phyloP scores from a whole-genome alignment of 2,888 invertebrate species.

The Diogma glabrata region DNA sequence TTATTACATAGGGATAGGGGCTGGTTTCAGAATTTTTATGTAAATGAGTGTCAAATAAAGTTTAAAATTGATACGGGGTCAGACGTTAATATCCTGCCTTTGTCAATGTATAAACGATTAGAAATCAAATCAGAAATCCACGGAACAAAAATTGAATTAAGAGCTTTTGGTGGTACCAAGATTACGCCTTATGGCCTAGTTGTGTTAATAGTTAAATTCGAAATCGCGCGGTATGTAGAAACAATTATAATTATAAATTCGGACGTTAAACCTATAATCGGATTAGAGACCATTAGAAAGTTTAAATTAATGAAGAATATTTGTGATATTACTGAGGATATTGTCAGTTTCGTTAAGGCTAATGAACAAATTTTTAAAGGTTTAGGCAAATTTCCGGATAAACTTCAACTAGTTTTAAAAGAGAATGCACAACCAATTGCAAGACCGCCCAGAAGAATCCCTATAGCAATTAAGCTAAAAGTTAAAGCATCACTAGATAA shows the following conservation, averaged over 20 bases:
- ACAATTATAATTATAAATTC: neutral
- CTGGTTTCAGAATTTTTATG: neutral
- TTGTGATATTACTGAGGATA: neutral
- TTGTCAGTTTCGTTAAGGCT: neutral
- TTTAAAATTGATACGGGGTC: neutral
- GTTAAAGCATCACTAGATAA: neutral
- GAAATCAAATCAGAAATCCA: neutral
- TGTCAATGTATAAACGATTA: no score
- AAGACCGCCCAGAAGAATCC: no score
- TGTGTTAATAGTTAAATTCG: no score
- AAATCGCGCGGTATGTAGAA: no score
- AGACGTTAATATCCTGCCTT: neutral
- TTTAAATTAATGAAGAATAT: neutral
- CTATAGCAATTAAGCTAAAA: neutral
- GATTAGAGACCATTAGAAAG: neutral
- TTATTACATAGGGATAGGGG: neutral
- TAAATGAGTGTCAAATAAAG: neutral
- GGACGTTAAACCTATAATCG: neutral
- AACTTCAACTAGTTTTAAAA: neutral
- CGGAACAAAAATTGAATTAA: neutral
- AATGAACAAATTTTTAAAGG: no score
- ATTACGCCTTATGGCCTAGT: no score
- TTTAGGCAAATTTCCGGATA: neutral
- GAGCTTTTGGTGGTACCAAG: neutral
- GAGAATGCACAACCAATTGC: neutral